Evolutionary conservation across 1,140 invertebrate species (phyloP), one percentile per base, ranked within the genome.

Genomic region (Drosophila kikkawai): DNA sequence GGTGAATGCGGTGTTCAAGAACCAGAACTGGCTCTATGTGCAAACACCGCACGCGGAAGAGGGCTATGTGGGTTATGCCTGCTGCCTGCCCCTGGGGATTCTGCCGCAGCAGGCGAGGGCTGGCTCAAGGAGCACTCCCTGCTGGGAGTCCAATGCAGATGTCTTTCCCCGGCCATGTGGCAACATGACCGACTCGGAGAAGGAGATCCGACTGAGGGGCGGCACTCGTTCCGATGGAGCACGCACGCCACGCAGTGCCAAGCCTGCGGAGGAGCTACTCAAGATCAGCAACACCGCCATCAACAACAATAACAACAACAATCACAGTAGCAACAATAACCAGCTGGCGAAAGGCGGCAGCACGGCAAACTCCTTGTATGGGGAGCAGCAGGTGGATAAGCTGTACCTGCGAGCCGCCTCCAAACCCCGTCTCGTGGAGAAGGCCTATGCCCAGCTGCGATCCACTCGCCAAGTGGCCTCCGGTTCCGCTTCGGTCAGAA

Each of bases 1-100:
- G 4, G 96, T 97, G 0, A 97, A 97, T 87, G 96, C 96, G 0
- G 95, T 97, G 7, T 97, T 97, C 91, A 97, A 97, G 92, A 97
- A 96, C 78, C 95, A 96, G 75, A 95, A 95, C 74, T 97, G 97
- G 97, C 91, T 97, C 3, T 97, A 97, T 80, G 96, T 96, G 2
- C 96, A 97, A 90, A 97, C 96, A 1, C 96, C 96, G 3, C 96
- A 96, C 73, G 95, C 94, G 0, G 95, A 96, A 64, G 96, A 97
- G 90, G 96, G 96, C 0, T 97, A 97, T 70, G 95, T 97, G 19
- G 94, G 95, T 41, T 97, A 97, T 71, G 94, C 94, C 8, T 95
- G 96, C 4, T 97, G 96, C 83, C 82, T 97, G 51, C 96, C 96
- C 0, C 79, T 97, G 37, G 96, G 96, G 50, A 96, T 96, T 73